Conservation (phyloP, 2,113 vertebrate genomes). For the Plotosus lineatus region DNA sequence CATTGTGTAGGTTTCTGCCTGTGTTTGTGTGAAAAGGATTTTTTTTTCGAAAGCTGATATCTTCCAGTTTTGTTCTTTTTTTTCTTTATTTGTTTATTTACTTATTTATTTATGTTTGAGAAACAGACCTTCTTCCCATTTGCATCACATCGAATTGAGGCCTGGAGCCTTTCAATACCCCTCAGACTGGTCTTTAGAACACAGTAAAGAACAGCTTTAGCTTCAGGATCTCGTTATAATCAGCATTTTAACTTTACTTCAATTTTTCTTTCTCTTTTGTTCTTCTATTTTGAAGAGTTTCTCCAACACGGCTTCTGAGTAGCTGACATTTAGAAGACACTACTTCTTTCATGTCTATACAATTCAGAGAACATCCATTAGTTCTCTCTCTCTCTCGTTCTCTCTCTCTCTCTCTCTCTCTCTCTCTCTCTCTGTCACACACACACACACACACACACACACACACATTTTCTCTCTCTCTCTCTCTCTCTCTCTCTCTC, state of each 20-base stretch:
- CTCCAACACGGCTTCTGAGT: neutral
- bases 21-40: too few species aligned
- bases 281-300: slow-evolving; percentile 39
- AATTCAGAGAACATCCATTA: slow-evolving; percentile 35
- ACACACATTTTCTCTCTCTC: too few species aligned
- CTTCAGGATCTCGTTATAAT: neutral
- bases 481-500: neutral
- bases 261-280: neutral
- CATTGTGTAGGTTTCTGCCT: too few species aligned
- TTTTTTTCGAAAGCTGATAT: too few species aligned
- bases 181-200: neutral
- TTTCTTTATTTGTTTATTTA: too few species aligned
- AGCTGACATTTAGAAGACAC: neutral
- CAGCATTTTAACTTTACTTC: slow-evolving; percentile 19
- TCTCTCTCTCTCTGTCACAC: too few species aligned
- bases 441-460: too few species aligned
- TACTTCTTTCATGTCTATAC: slow-evolving; percentile 11
- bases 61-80: neutral
- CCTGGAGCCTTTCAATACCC: neutral
- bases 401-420: slow-evolving; percentile 20
- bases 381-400: slow-evolving; percentile 3
- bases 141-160: neutral
- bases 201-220: neutral
- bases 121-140: neutral
- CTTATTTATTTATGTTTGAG: too few species aligned